phyloP scores from a whole-genome alignment of 2,888 invertebrate species.

The Merodon equestris region DNA sequence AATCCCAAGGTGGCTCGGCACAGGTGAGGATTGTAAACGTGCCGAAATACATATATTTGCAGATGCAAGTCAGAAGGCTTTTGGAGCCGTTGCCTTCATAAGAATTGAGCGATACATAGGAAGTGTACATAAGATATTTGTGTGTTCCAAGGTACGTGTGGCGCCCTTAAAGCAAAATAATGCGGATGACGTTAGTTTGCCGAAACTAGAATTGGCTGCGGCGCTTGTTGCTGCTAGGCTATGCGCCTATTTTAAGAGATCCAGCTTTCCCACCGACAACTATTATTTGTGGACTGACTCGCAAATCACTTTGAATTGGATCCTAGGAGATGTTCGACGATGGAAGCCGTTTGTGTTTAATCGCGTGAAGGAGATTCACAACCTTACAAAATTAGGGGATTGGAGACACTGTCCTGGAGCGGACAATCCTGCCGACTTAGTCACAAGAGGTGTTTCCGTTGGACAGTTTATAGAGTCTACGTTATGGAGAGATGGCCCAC shows the following conservation, averaged over 20 bases:
- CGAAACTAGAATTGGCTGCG: neutral
- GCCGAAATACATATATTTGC: conserved; percentile 43
- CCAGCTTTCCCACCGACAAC: neutral
- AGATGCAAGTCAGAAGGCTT: conserved; percentile 41
- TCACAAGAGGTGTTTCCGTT: conserved; percentile 28
- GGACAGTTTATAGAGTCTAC: conserved; percentile 6
- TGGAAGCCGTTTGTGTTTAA: conserved; percentile 45
- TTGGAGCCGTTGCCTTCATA: conserved; percentile 33
- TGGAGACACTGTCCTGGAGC: conserved; percentile 42
- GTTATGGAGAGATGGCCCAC: conserved; percentile 29
- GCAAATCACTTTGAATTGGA: conserved; percentile 34
- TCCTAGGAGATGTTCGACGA: conserved; percentile 15
- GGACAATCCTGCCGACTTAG: conserved; percentile 34
- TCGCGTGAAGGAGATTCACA: conserved; percentile 41
- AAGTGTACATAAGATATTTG: conserved; percentile 9
- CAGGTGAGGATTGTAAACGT: no score
- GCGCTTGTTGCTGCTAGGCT: conserved; percentile 27
- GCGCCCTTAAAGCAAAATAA: conserved; percentile 28
- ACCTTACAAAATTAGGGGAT: conserved; percentile 5
- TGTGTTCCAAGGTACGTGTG: conserved; percentile 38
- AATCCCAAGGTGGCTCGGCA: no score
- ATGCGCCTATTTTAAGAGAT: conserved; percentile 4
- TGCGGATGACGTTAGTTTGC: neutral
- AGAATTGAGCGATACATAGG: conserved; percentile 1
- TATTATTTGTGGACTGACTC: conserved; percentile 30